phyloP scores from a whole-genome alignment of 2,113 vertebrate genomes.

The Zootoca vivipara region DNA sequence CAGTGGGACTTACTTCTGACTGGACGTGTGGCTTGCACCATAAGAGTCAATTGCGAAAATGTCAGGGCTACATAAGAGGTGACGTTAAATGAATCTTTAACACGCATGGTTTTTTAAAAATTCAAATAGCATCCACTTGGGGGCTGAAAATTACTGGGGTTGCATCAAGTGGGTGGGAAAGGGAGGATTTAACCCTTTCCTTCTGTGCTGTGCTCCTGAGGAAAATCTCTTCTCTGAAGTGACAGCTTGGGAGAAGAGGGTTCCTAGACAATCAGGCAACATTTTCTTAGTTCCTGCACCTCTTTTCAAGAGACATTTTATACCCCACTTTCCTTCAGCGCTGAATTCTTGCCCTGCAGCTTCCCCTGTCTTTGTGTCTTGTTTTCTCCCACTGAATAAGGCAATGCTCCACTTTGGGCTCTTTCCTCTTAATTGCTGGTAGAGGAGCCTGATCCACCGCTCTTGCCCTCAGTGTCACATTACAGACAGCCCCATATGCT shows the following conservation, averaged over 20 bases:
- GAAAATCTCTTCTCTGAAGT: background rate
- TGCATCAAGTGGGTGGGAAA: no score
- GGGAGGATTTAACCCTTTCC: background rate
- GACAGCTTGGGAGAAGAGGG: background rate
- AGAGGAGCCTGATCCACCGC: background rate
- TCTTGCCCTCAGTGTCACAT: background rate
- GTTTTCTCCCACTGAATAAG: background rate
- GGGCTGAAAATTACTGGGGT: background rate
- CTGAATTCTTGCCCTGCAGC: background rate
- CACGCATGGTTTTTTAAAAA: background rate
- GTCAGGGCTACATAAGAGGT: background rate
- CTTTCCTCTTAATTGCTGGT: conserved; percentile 2
- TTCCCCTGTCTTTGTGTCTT: background rate
- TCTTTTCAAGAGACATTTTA: background rate
- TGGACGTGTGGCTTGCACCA: no score
- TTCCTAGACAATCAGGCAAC: background rate
- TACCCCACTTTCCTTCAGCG: background rate
- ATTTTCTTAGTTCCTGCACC: background rate
- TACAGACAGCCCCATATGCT: background rate
- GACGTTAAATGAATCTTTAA: background rate
- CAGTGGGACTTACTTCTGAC: no score
- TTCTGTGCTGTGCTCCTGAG: background rate
- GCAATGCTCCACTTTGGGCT: background rate
- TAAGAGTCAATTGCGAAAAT: background rate
- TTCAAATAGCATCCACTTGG: no score